A percentile compares a stretch with the other conserved stretches of the same genome.
Evolutionary conservation across 2,113 vertebrate species (phyloP).

Genomic region (Burhinus bistriatus): DNA sequence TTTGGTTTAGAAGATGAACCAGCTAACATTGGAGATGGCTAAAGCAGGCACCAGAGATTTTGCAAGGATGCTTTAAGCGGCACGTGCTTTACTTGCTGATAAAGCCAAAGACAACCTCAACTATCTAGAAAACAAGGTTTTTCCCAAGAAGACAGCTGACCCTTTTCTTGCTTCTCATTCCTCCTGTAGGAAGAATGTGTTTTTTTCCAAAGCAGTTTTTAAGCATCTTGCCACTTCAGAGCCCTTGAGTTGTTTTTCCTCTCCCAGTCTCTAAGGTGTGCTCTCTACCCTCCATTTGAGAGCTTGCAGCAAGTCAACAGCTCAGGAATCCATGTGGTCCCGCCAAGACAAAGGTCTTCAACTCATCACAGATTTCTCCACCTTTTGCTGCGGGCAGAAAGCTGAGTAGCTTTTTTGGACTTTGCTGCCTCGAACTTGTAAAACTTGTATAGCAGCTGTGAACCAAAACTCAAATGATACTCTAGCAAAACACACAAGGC

Average conservation of each 20-base stretch:
- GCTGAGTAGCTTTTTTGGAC: background rate
- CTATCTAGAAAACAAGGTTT: background rate
- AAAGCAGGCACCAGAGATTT: background rate
- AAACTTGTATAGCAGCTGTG: background rate
- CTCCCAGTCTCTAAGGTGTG: background rate
- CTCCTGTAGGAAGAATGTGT: background rate
- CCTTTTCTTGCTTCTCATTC: background rate
- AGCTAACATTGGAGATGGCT: background rate
- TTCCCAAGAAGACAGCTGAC: background rate
- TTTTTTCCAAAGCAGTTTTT: background rate
- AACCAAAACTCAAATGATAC: background rate
- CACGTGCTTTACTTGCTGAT: background rate
- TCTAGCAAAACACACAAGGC: background rate
- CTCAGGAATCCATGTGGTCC: conserved; percentile 32
- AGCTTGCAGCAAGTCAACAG: conserved; percentile 7
- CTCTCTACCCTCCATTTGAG: background rate
- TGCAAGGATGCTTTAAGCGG: background rate
- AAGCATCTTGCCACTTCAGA: background rate
- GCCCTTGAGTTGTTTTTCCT: background rate
- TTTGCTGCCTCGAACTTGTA: background rate
- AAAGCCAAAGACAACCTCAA: background rate
- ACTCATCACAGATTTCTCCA: background rate
- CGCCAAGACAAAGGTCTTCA: conserved; percentile 35
- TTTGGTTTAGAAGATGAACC: background rate
- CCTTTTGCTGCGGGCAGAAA: background rate